phyloP scores from a whole-genome alignment of 2,113 vertebrate species.

The Pardalotus punctatus region DNA sequence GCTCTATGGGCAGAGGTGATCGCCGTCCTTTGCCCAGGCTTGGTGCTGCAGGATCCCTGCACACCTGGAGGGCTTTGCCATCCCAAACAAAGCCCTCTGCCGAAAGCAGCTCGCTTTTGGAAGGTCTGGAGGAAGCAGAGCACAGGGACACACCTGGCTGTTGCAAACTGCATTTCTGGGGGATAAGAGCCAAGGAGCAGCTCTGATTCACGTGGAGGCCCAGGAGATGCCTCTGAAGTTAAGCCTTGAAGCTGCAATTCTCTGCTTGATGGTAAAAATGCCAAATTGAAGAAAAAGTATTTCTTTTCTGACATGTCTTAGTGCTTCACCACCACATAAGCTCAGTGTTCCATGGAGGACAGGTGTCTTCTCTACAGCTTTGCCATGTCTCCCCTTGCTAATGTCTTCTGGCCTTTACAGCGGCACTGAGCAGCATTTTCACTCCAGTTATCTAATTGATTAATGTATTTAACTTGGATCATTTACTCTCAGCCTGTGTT shows the following conservation, averaged over 20 bases:
- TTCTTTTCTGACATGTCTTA: neutral
- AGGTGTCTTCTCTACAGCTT: neutral
- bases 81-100: neutral
- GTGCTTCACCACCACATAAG: neutral
- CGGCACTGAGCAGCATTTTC: neutral
- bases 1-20: neutral
- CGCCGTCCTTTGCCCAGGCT: rapidly evolving
- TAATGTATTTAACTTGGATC: slow-evolving; percentile 12
- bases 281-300: neutral
- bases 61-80: rapidly evolving
- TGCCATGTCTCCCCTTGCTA: rapidly evolving
- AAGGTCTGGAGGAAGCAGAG: neutral
- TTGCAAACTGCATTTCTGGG: neutral
- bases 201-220: neutral
- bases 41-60: neutral
- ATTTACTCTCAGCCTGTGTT: slow-evolving; percentile 2
- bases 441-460: slow-evolving; percentile 12
- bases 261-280: neutral
- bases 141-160: rapidly evolving
- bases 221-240: neutral
- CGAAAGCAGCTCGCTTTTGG: rapidly evolving
- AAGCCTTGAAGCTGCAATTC: neutral
- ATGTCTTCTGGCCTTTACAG: neutral
- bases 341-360: rapidly evolving
- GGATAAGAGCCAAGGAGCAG: rapidly evolving